Base-by-base conservation (phyloP, 2,888 invertebrate genomes). In the Neoaliturus tenellus region DNA sequence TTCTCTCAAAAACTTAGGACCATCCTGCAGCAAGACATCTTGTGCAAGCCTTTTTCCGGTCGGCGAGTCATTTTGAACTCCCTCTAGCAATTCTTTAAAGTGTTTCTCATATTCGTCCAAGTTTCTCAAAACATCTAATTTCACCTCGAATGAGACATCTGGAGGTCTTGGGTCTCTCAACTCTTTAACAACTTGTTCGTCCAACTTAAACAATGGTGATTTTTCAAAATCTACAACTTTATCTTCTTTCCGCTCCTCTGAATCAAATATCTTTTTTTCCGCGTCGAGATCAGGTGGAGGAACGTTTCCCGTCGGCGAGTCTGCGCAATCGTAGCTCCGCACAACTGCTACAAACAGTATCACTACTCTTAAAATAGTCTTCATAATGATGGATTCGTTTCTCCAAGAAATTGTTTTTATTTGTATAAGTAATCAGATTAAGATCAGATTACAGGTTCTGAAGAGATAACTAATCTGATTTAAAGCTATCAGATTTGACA, bases 261-360 rank as follows among this genome's bases (percentile, higher is more conserved):
- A 62, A 31, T 62, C 35, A n/a, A 71, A 71, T 71, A 39, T 35
- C 25, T 41, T 35, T 20, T 71, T 71, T 20, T 71, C 71, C n/a
- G 35, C 71, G 1, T 35, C 35, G 1, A 71, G 71, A 31, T 71
- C 20, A 1, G 71, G 71, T 62, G 28, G 62, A 10, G 28, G 8
- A 17, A 28, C 62, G 14, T 14, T 6, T 39, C 12, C 8, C 6
- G 6, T 39, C 8, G 6, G 8, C 6, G 39, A 39, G 12, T 12
- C 39, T 6, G 39, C 12, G 12, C 8, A 39, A 6, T 23, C 5
- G 6, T 4, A 58, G 20, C 28, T 31, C 0, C 4, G 31, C 14
- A 31, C 31, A 14, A 62, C 17, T 31, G 20, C 51, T 51, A 23
- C 28, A 2, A 28, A 8, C 10, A 28, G 62, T 62, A 17, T 62